Conservation (phyloP, 2,113 vertebrate genomes). For the Bagarius yarrelli region DNA sequence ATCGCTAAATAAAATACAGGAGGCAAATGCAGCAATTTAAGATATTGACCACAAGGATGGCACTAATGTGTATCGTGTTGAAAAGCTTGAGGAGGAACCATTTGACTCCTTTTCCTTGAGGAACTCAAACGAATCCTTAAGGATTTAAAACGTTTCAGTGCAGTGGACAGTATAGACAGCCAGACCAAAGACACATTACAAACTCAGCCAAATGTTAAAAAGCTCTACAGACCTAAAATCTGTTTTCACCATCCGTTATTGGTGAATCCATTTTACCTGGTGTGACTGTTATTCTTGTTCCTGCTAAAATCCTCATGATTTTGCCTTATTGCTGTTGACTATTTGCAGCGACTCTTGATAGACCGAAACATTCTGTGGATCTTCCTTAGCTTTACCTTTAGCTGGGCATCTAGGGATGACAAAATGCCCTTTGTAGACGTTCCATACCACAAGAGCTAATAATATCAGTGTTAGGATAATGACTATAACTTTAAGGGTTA, state of each 20-base stretch:
- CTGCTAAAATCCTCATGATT: constrained; percentile 26
- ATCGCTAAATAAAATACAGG: too few relatives aligned
- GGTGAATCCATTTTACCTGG: background rate
- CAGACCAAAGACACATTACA: too few relatives aligned
- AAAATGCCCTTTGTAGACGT: constrained; percentile 65
- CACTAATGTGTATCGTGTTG: too few relatives aligned
- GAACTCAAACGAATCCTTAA: too few relatives aligned
- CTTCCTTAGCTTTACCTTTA: background rate
- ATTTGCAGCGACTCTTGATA: background rate
- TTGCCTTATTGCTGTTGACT: constrained; percentile 1
- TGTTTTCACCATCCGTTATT: background rate
- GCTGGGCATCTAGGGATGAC: constrained; percentile 45
- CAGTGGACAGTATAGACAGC: too few relatives aligned
- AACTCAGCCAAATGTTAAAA: too few relatives aligned
- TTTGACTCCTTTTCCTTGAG: too few relatives aligned
- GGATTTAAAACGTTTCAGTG: too few relatives aligned
- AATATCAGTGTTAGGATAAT: constrained; percentile 57
- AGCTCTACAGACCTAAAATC: too few relatives aligned
- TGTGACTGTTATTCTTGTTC: constrained; percentile 59
- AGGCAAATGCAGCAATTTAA: too few relatives aligned
- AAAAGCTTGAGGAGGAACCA: too few relatives aligned
- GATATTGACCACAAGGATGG: too few relatives aligned
- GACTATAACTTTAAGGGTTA: constrained; percentile 47
- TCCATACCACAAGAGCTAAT: constrained; percentile 66
- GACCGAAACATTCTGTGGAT: background rate